Percentiles rank a stretch among this genome's conserved stretches.
Evolutionary conservation across 2,797 vertebrate species (phyloP).

Genomic region (Rhynchonycteris naso): DNA sequence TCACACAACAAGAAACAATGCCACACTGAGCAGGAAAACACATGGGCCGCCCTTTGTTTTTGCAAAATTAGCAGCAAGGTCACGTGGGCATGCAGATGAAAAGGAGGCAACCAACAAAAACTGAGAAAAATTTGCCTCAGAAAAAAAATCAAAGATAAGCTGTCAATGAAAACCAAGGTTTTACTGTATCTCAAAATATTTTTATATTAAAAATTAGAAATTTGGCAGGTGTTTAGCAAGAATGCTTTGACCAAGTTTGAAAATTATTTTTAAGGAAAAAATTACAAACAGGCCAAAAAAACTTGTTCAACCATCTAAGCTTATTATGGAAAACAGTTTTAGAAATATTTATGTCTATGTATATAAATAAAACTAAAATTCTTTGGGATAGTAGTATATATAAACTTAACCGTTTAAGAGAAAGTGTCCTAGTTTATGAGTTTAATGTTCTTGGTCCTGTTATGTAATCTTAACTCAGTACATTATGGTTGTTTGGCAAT

Average conservation of each 20-base stretch:
- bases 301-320: background rate
- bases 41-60: no score
- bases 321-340: background rate
- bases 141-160: no score
- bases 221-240: background rate
- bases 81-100: no score
- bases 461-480: background rate
- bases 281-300: background rate
- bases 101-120: no score
- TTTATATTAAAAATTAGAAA: background rate
- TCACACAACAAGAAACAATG: no score
- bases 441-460: background rate
- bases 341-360: background rate
- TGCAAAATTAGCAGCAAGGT: no score
- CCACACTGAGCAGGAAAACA: no score
- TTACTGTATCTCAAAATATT: background rate
- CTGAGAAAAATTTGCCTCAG: no score
- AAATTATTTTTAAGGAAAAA: background rate
- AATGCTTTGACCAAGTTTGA: slow-evolving; percentile 21
- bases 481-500: background rate
- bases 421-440: background rate
- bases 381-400: slow-evolving; percentile 1
- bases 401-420: background rate
- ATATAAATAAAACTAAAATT: slow-evolving; percentile 1
- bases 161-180: no score